Conservation (phyloP, 2,113 vertebrate species). For the Leptodactylus fuscus region DNA sequence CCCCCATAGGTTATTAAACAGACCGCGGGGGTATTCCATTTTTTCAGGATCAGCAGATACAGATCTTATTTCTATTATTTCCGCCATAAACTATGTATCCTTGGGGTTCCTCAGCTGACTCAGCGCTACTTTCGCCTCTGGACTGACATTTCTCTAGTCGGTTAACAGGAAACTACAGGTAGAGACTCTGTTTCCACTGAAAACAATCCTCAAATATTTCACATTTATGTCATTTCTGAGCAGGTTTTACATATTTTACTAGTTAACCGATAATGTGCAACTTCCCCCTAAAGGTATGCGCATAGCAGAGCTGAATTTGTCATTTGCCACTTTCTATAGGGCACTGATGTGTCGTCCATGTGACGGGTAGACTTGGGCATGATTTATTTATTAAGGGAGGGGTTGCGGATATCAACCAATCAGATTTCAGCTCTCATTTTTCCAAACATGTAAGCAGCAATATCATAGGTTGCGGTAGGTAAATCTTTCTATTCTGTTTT, state of each 20-base stretch:
- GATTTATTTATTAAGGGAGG: too few relatives aligned
- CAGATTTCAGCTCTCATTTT: too few relatives aligned
- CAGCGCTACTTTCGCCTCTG: neutral
- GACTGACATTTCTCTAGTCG: neutral
- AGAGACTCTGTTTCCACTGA: neutral
- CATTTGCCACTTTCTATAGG: neutral
- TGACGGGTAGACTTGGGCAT: too few relatives aligned
- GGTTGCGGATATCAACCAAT: too few relatives aligned
- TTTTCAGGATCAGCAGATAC: too few relatives aligned
- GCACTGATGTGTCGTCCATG: too few relatives aligned
- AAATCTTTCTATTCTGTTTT: too few relatives aligned
- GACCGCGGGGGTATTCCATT: too few relatives aligned
- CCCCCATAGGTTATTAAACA: too few relatives aligned
- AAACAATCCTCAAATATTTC: neutral
- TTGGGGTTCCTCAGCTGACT: neutral
- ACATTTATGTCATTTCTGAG: constrained; percentile 1
- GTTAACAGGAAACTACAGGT: constrained; percentile 14
- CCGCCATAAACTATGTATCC: neutral
- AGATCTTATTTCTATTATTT: too few relatives aligned
- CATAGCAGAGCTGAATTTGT: neutral
- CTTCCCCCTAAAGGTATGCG: neutral
- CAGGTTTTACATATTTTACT: neutral
- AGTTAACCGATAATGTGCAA: neutral
- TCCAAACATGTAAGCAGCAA: too few relatives aligned
- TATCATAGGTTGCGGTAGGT: too few relatives aligned